A percentile compares a stretch with the other conserved stretches of the same genome.
Conservation (phyloP, 2,888 invertebrate genomes). For the Thymelicus lineola region DNA sequence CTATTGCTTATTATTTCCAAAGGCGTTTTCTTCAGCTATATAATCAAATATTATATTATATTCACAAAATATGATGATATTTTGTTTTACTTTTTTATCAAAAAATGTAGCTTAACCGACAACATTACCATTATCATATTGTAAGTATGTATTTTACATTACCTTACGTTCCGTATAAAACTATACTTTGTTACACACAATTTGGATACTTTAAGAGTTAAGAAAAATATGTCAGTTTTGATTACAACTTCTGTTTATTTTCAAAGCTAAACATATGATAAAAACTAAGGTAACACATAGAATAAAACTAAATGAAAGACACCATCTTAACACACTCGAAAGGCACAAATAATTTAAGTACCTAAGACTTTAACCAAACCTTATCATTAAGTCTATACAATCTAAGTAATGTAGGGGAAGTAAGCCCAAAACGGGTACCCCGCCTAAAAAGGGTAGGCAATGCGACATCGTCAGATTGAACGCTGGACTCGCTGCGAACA, state of each 20-base stretch:
- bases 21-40: slow-evolving; percentile 47
- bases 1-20: slow-evolving; percentile 63
- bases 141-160: slow-evolving; percentile 37
- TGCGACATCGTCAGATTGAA: too few relatives aligned
- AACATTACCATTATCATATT: slow-evolving; percentile 20
- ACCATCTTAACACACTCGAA: slow-evolving; percentile 48
- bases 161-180: slow-evolving; percentile 42
- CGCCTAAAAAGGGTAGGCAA: too few relatives aligned
- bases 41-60: neutral
- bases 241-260: slow-evolving; percentile 34
- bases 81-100: neutral
- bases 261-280: slow-evolving; percentile 28
- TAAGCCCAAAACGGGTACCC: too few relatives aligned
- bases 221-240: slow-evolving; percentile 38
- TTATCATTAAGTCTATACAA: slow-evolving; percentile 36
- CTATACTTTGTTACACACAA: slow-evolving; percentile 40
- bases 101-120: neutral
- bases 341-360: slow-evolving; percentile 79
- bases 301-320: slow-evolving; percentile 51
- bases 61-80: slow-evolving; percentile 11
- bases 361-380: slow-evolving; percentile 51
- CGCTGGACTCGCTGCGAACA: too few relatives aligned
- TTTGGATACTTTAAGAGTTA: slow-evolving; percentile 39
- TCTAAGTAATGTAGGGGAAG: slow-evolving; percentile 36
- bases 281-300: slow-evolving; percentile 45